Evolutionary conservation across 1,140 invertebrate genomes (phyloP).

Genomic region (Mycetomoellerius zeteki): DNA sequence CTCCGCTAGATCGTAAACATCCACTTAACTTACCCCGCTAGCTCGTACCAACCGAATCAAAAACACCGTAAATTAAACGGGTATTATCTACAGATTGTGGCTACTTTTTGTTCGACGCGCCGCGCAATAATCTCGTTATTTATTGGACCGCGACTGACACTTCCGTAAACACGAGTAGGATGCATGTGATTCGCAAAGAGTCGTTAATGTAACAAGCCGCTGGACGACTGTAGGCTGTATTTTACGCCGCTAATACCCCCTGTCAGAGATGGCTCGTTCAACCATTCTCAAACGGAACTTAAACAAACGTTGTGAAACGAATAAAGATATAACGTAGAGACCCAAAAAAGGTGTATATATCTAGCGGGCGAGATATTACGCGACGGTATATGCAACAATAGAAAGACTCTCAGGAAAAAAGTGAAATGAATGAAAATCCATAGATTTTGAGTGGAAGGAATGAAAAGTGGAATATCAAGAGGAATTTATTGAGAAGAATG

Average conservation of each 20-base stretch:
- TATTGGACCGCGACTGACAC: constrained; percentile 21
- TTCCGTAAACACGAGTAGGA: constrained; percentile 39
- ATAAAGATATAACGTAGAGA: constrained; percentile 38
- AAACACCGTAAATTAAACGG: constrained; percentile 52
- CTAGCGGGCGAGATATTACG: not conserved
- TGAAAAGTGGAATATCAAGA: not conserved
- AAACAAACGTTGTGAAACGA: not conserved
- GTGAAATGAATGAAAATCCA: constrained; percentile 55
- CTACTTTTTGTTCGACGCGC: constrained; percentile 3
- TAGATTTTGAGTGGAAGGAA: constrained; percentile 12
- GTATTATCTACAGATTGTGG: constrained; percentile 16
- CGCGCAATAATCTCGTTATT: constrained; percentile 33
- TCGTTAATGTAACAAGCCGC: constrained; percentile 25
- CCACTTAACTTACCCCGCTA: not conserved
- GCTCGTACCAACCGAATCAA: constrained; percentile 20
- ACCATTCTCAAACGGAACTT: not conserved
- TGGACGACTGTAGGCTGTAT: constrained; percentile 1
- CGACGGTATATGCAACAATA: not conserved
- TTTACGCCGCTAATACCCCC: constrained; percentile 3
- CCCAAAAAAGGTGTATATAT: not conserved
- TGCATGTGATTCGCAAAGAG: not conserved
- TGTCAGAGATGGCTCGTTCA: not conserved
- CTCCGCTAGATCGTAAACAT: constrained; percentile 25
- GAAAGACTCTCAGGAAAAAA: not conserved
- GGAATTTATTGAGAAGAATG: constrained; percentile 60